These are phyloP conservation scores for Ondatra zibethicus DNA, from an alignment of 2,113 vertebrate genomes.

Conservation along the genomic window DNA sequence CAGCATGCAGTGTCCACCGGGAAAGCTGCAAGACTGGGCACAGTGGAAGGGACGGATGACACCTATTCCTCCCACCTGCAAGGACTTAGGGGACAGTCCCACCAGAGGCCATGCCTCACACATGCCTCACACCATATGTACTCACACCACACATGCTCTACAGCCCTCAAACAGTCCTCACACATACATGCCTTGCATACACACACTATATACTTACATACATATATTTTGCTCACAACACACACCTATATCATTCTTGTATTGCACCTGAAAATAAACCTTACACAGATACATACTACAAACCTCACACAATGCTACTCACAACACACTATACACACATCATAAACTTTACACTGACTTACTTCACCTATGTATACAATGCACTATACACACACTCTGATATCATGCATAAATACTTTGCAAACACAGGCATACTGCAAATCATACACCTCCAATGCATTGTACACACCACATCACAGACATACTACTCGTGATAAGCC, in stretches of 20 bases:
- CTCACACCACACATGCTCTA: not conserved
- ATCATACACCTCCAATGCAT: not conserved
- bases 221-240: not conserved
- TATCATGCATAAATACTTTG: not conserved
- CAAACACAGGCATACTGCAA: not conserved
- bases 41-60: not conserved
- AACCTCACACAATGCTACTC: not conserved
- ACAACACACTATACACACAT: not conserved
- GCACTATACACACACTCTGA: not conserved
- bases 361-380: not conserved
- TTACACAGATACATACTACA: not conserved
- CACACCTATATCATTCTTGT: not conserved
- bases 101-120: not conserved
- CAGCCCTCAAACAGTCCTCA: not conserved
- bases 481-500: not conserved
- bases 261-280: not conserved
- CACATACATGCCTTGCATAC: not conserved
- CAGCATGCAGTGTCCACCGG: not conserved
- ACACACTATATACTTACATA: no score
- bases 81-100: not conserved
- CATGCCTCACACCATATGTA: not conserved
- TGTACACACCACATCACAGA: not conserved
- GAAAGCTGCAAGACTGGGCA: not conserved
- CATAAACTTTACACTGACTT: not conserved
- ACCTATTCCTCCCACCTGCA: not conserved